Conservation (phyloP, 2,113 vertebrate species). For the Candoia aspera region DNA sequence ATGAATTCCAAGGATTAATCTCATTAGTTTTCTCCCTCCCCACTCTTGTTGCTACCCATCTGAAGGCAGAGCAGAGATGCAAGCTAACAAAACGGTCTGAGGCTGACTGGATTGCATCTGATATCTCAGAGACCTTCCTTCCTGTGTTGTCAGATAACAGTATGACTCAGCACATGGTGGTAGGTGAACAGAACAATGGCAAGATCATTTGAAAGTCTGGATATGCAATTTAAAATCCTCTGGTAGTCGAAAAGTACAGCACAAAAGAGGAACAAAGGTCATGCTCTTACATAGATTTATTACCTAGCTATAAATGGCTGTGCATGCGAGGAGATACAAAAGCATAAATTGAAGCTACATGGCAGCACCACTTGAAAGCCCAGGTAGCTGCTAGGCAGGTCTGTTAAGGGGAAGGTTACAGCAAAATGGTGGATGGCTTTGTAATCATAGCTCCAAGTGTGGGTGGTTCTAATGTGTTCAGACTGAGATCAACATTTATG, state of each 20-base stretch:
- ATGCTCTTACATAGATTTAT: background rate
- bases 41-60: background rate
- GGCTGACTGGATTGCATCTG: slow-evolving; percentile 35
- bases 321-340: background rate
- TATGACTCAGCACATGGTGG: slow-evolving; percentile 27
- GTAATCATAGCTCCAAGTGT: background rate
- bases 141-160: background rate
- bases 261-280: background rate
- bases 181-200: slow-evolving; percentile 42
- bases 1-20: slow-evolving; percentile 73
- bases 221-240: slow-evolving; percentile 14
- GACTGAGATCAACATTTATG: background rate
- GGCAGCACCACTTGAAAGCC: rapidly evolving
- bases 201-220: slow-evolving; percentile 22
- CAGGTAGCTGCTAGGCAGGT: background rate
- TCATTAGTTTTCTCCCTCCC: slow-evolving; percentile 62
- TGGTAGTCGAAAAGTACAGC: background rate
- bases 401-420: rapidly evolving
- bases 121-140: background rate
- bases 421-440: rapidly evolving
- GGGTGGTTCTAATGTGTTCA: background rate
- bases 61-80: slow-evolving; percentile 27
- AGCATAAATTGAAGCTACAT: background rate
- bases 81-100: slow-evolving; percentile 28
- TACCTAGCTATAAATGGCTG: background rate